Percentiles rank a stretch among this genome's conserved stretches.
Conservation (phyloP, 2,113 vertebrate species). For the Desmodus rotundus region DNA sequence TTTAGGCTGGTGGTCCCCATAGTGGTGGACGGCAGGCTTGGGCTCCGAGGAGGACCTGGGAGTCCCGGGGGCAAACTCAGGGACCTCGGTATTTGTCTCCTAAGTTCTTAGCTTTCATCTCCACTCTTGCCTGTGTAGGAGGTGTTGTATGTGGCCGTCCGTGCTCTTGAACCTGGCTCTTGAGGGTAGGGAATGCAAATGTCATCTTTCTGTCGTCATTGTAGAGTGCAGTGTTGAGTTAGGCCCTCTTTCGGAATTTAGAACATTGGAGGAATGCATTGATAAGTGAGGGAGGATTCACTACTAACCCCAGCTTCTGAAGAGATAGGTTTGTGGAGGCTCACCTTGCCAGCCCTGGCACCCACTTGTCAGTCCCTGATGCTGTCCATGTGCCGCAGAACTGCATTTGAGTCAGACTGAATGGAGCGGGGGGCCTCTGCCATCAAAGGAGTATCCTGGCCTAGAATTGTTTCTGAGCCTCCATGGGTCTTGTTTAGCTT, state of each 20-base stretch:
- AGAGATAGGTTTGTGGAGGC: background rate
- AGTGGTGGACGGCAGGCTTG: too few relatives aligned
- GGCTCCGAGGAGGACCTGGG: background rate
- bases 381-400: background rate
- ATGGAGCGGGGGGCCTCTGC: background rate
- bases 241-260: background rate
- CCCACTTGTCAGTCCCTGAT: background rate
- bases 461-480: background rate
- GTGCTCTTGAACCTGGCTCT: background rate
- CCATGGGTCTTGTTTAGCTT: background rate
- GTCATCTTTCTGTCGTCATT: background rate
- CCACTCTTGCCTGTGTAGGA: background rate
- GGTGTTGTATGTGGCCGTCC: rapidly evolving
- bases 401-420: background rate
- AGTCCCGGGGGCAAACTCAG: background rate
- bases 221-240: background rate
- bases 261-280: background rate
- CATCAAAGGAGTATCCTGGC: background rate
- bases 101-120: background rate
- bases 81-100: too few relatives aligned
- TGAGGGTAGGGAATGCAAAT: background rate
- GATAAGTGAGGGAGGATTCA: background rate
- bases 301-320: background rate
- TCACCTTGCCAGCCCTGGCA: background rate
- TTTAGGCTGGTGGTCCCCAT: background rate